phyloP scores from a whole-genome alignment of 2,888 invertebrate species.

The Torymus aiolomorphi region DNA sequence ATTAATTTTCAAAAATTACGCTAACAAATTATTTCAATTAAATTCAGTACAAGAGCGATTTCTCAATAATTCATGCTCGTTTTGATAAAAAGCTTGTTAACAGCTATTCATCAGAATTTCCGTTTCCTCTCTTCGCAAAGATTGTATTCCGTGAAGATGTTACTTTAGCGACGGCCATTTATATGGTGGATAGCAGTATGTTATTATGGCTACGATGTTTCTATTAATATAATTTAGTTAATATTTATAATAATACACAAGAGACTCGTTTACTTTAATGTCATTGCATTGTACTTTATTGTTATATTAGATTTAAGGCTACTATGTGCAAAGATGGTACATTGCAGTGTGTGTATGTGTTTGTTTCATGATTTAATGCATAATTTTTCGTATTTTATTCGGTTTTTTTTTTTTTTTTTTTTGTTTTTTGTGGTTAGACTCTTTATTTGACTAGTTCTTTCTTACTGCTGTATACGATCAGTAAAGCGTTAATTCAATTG shows the following conservation, averaged over 20 bases:
- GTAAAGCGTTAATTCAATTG: conserved; percentile 16
- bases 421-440: conserved; percentile 14
- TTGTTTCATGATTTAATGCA: conserved; percentile 18
- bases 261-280: not conserved
- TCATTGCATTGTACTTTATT: conserved; percentile 49
- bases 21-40: too few relatives aligned
- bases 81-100: too few relatives aligned
- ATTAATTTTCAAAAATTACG: too few relatives aligned
- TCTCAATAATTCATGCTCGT: not conserved
- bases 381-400: not conserved
- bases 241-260: conserved; percentile 3
- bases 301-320: conserved; percentile 46
- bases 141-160: too few relatives aligned
- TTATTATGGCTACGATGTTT: too few relatives aligned
- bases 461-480: conserved; percentile 23
- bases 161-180: too few relatives aligned
- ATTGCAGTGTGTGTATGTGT: conserved; percentile 39
- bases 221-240: conserved; percentile 14
- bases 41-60: not conserved
- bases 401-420: not conserved
- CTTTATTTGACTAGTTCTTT: conserved; percentile 43
- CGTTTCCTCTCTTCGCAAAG: too few relatives aligned
- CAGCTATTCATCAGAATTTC: too few relatives aligned
- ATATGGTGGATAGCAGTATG: too few relatives aligned
- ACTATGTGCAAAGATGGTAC: conserved; percentile 55